Percentiles rank a stretch among this genome's conserved stretches.
Conservation (phyloP, 2,888 invertebrate genomes). For the Acleris sparsana region DNA sequence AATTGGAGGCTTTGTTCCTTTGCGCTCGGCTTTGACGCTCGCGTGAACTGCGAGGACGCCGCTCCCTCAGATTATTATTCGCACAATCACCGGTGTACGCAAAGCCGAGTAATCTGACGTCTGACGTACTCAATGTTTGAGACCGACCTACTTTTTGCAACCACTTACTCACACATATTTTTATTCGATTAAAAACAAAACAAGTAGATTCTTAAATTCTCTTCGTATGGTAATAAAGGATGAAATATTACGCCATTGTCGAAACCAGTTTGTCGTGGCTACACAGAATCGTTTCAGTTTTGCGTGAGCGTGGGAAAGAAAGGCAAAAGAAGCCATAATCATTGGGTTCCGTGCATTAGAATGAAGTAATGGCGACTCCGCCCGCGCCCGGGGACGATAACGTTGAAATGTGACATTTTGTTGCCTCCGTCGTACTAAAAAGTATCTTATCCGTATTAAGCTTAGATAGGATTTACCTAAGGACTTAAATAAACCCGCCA, state of each 20-base stretch:
- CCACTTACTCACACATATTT: conserved; percentile 49
- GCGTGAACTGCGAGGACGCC: conserved; percentile 58
- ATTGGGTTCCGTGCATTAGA: conserved; percentile 39
- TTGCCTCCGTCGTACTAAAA: conserved; percentile 35
- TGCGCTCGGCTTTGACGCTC: conserved; percentile 74
- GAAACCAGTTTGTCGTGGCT: conserved; percentile 42
- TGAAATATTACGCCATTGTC: conserved; percentile 53
- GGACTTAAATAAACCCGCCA: background rate
- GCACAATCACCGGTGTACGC: conserved; percentile 73
- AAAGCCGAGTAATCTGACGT: conserved; percentile 72
- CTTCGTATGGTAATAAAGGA: conserved; percentile 44
- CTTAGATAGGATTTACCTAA: conserved; percentile 6
- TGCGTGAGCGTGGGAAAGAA: conserved; percentile 55
- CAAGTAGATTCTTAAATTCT: conserved; percentile 40
- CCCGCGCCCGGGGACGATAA: conserved; percentile 37
- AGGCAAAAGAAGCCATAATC: conserved; percentile 43
- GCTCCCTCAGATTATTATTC: conserved; percentile 70
- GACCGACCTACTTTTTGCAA: conserved; percentile 58
- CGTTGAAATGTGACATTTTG: conserved; percentile 34
- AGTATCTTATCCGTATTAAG: conserved; percentile 22
- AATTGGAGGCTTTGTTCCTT: conserved; percentile 82
- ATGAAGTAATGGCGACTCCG: conserved; percentile 39
- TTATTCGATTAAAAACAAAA: conserved; percentile 50
- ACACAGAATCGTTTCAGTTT: conserved; percentile 43
- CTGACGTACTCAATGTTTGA: conserved; percentile 68